These are phyloP conservation scores for Taxidea taxus DNA, from an alignment of 2,113 vertebrate species.

Conservation along the genomic window DNA sequence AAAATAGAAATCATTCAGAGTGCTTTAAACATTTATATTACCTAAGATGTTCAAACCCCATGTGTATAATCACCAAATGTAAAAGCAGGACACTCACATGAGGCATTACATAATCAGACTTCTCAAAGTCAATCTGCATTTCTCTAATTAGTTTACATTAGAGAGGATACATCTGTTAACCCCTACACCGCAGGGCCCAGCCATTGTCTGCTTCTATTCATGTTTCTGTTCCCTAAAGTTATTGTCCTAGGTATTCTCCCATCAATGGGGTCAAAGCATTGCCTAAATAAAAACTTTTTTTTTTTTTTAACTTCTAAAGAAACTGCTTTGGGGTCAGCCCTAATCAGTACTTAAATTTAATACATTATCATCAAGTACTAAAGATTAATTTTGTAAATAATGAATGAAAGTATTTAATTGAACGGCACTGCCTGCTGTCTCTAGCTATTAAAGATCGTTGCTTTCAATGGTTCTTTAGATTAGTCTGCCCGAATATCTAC, in stretches of 20 bases:
- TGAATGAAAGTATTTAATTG: slow-evolving; percentile 38
- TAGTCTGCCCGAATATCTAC: background rate
- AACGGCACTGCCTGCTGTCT: background rate
- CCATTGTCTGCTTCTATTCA: background rate
- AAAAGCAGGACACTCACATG: slow-evolving; percentile 5
- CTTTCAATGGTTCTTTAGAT: background rate
- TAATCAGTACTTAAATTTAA: slow-evolving; percentile 62
- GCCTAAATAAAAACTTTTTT: background rate
- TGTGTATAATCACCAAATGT: background rate
- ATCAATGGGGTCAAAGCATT: background rate
- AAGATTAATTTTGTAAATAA: slow-evolving; percentile 65
- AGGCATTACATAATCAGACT: background rate
- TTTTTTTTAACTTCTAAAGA: background rate
- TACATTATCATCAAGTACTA: slow-evolving; percentile 50
- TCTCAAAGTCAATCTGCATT: background rate
- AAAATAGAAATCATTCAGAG: background rate
- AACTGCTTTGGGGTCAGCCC: background rate
- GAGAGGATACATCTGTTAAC: background rate
- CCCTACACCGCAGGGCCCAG: background rate
- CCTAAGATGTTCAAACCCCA: background rate
- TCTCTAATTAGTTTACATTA: slow-evolving; percentile 22
- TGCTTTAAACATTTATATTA: background rate
- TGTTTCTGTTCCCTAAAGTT: background rate
- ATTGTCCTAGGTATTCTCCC: background rate
- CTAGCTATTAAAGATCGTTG: background rate